Base-by-base conservation (phyloP, 2,113 vertebrate genomes). In the Ailuropoda melanoleuca region DNA sequence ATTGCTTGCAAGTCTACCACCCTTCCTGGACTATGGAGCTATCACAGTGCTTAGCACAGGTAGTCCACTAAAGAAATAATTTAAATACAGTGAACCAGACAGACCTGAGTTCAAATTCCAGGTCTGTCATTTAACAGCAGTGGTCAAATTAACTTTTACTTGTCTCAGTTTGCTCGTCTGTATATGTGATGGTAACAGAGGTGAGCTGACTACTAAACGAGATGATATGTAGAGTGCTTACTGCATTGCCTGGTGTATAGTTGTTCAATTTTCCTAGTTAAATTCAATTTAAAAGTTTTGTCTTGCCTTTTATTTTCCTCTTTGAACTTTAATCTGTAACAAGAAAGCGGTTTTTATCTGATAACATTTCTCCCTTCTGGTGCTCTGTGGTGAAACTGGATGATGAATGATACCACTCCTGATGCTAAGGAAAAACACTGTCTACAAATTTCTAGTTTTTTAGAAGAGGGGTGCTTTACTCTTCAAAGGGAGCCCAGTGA, bases 241-340 rank as follows among this genome's bases (percentile, higher is more conserved):
- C 19, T 55, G 31, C 17, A 15, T 82, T 88, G 18, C 66, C 50
- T 60, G 6, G 56, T 26, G 23, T 37, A 68, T 43, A 31, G 26
- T 26, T 53, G 6, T 50, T 77, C 87, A 68, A 14, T 46, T 74
- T 31, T 74, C 37, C 74, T 87, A 77, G 64, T 77, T 77, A 68
- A 80, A 88, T 83, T 60, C 60, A 13, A 8, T 60, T 74, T 74
- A 64, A 93, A 90, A 50, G 13, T 77, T 94, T 87, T 58, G 7
- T 80, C 81, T 77, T 37, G 18, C 17, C 7, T 39, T 77, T 50
- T 62, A 43, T 23, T 68, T 78, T 75, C n/a, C 64, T 94, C 85
- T 93, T 87, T 93, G 31, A 95, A 74, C 53, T 93, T 72, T 48
- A 74, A 68, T 95, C 66, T 89, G 18, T 55, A 68, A 77, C 23